phyloP scores from a whole-genome alignment of 2,797 vertebrate species.

The Kryptolebias ocellatus region DNA sequence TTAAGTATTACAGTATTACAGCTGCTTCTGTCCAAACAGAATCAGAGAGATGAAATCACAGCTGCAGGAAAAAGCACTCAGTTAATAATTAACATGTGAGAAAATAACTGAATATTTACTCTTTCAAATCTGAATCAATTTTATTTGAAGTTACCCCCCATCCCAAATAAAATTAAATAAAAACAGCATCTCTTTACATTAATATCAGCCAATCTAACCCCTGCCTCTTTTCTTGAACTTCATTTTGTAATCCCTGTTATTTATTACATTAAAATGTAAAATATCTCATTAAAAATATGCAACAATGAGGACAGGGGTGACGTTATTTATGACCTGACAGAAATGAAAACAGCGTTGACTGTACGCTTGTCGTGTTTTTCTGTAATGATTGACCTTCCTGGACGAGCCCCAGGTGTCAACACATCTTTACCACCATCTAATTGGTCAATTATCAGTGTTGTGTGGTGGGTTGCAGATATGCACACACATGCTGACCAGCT shows the following conservation, averaged over 20 bases:
- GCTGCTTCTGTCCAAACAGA: too few relatives aligned
- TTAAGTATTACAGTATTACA: too few relatives aligned
- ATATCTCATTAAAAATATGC: background rate
- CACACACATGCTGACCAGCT: conserved; percentile 1
- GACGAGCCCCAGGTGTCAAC: conserved; percentile 51
- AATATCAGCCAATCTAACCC: background rate
- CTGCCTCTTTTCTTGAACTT: background rate
- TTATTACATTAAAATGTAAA: conserved; percentile 1
- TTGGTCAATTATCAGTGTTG: conserved; percentile 58
- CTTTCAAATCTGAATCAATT: too few relatives aligned
- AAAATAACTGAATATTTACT: too few relatives aligned
- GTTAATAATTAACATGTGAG: too few relatives aligned
- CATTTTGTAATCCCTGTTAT: background rate
- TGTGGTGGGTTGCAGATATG: conserved; percentile 15
- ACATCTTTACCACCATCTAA: conserved; percentile 26
- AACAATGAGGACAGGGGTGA: background rate
- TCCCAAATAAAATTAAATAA: too few relatives aligned
- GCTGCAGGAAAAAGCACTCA: too few relatives aligned
- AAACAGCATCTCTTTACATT: too few relatives aligned
- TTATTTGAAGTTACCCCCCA: too few relatives aligned
- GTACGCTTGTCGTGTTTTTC: conserved; percentile 11
- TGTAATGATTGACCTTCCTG: conserved; percentile 26
- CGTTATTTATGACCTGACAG: conserved; percentile 30
- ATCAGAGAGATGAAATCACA: too few relatives aligned
- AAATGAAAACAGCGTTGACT: background rate